These are phyloP conservation scores for Aphis craccivora DNA, from an alignment of 1,140 invertebrate genomes.

Conservation along the genomic window DNA sequence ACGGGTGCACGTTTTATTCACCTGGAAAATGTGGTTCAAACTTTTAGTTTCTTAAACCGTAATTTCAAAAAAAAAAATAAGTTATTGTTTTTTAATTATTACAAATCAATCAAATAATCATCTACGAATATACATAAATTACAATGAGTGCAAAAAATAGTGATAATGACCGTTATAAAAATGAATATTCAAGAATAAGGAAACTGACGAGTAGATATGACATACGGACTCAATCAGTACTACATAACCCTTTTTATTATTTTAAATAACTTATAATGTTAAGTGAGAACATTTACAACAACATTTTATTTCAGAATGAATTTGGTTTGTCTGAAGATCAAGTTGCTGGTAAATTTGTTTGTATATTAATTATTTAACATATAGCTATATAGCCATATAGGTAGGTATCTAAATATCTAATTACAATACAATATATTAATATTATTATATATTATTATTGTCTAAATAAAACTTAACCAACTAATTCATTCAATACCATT, in stretches of 20 bases:
- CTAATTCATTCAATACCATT: no score
- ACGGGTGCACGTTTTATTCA: no score
- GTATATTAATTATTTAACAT: background rate
- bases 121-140: background rate
- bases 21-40: background rate
- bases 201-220: conserved; percentile 56
- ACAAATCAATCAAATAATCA: background rate
- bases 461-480: no score
- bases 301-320: conserved; percentile 74
- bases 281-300: background rate
- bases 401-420: no score
- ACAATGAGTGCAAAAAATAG: conserved; percentile 27
- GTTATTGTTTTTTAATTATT: background rate
- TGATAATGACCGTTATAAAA: conserved; percentile 35
- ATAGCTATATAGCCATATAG: no score
- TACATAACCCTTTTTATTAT: background rate
- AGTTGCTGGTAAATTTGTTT: conserved; percentile 72
- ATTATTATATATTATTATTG: no score
- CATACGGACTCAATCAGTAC: conserved; percentile 45
- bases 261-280: background rate
- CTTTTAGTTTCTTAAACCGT: background rate
- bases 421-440: no score
- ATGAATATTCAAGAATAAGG: conserved; percentile 54
- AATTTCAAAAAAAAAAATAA: background rate
- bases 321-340: conserved; percentile 86